Evolutionary conservation across 2,888 invertebrate species (phyloP).

Genomic region (Agapostemon virescens): DNA sequence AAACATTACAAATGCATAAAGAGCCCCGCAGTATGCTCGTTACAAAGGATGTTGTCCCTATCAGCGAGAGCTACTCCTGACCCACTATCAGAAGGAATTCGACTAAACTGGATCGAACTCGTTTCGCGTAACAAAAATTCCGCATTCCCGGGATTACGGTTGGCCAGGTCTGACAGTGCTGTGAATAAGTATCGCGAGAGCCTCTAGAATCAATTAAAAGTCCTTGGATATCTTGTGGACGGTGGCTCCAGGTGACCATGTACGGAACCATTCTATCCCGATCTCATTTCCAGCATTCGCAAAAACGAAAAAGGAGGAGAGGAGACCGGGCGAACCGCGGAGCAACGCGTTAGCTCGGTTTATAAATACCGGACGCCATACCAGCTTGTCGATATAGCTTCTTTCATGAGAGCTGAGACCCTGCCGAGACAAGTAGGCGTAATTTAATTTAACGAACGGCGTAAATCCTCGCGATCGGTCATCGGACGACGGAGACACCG

Average conservation of each 20-base stretch:
- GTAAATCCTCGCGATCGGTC: conserved; percentile 55
- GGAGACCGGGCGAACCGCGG: neutral
- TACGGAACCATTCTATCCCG: conserved; percentile 13
- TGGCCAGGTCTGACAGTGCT: neutral
- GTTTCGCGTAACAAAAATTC: neutral
- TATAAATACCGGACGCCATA: conserved; percentile 27
- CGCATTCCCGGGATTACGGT: neutral
- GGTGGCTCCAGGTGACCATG: neutral
- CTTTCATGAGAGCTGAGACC: conserved; percentile 26
- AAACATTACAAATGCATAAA: too few species aligned
- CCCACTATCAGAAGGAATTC: neutral
- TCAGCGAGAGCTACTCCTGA: neutral
- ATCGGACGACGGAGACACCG: conserved; percentile 40
- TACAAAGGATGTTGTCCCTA: neutral
- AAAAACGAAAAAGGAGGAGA: neutral
- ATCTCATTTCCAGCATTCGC: conserved; percentile 6
- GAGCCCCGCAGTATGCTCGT: too few species aligned
- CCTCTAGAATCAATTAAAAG: conserved; percentile 3
- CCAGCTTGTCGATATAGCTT: conserved; percentile 20
- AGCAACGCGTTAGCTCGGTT: neutral
- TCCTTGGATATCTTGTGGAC: neutral
- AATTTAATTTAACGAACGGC: conserved; percentile 58
- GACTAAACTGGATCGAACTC: neutral
- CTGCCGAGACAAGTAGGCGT: conserved; percentile 42
- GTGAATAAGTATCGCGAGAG: neutral